Conservation (phyloP, 2,113 vertebrate species). For the Panurus biarmicus region DNA sequence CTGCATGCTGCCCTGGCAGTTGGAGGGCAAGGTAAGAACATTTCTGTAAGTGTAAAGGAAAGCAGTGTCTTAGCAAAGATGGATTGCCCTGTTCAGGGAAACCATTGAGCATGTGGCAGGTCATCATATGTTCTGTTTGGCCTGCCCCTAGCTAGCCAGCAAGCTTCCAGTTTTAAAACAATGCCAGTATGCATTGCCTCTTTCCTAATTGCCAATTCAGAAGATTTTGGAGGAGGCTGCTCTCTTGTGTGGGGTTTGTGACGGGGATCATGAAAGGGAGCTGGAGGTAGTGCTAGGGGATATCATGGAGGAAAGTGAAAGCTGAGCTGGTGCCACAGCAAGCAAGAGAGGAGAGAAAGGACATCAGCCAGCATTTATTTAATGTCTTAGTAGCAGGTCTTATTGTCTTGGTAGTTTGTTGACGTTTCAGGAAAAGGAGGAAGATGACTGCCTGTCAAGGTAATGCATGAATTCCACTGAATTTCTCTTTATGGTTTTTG, state of each 20-base stretch:
- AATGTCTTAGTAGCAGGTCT: neutral
- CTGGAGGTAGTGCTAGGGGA: neutral
- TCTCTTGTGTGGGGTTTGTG: neutral
- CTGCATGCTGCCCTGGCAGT: neutral
- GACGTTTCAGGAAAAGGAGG: neutral
- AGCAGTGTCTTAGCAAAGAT: neutral
- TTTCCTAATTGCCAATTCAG: neutral
- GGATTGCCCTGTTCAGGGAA: neutral
- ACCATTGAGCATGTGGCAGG: rapidly evolving
- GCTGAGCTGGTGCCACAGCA: neutral
- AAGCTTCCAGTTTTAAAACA: neutral
- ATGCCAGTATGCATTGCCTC: rapidly evolving
- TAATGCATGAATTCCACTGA: neutral
- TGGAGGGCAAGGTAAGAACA: neutral
- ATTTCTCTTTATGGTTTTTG: neutral
- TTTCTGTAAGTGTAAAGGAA: neutral
- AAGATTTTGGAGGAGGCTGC: neutral
- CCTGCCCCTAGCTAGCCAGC: neutral
- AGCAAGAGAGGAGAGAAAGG: neutral
- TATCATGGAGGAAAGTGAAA: neutral
- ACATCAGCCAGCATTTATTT: neutral
- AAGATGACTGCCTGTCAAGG: neutral
- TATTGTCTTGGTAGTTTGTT: neutral
- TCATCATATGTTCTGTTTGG: neutral
- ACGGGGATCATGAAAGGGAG: neutral